Evolutionary conservation across 2,797 vertebrate genomes (phyloP), one percentile per base, ranked within the genome.

Genomic region (Amazona ochrocephala): DNA sequence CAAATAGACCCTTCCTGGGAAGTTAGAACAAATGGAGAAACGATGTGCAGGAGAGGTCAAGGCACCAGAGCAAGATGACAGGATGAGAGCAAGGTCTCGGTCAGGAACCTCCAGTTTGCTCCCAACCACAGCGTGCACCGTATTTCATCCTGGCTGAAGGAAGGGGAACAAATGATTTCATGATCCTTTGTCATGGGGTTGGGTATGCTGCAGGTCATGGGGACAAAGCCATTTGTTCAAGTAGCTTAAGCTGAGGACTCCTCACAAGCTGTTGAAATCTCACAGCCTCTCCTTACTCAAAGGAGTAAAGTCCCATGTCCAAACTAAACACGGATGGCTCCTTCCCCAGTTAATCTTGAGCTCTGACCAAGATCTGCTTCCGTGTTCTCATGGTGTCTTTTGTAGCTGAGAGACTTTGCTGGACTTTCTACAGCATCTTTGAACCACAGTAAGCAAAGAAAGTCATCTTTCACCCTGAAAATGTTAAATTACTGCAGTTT

Each of bases 231-330:
- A 75, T 90, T 96, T 87, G 75, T 93, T 93, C 85, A 30, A 90
- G 94, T 54, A 84, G 88, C 91, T 77, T 89, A 42, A 85, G n/a
- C 54, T 47, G 77, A 94, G 74, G 77, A 58, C 81, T 95, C 86
- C 93, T 96, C 68, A 94, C 83, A 96, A 95, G 93, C 90, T 94
- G 90, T 45, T 81, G 83, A 92, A 96, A 85, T 94, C 77, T 75
- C 95, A 76, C 7, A 1, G 47, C 66, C 61, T 87, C 79, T 91
- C 41, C 56, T 84, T 94, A 91, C 85, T 96, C 87, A 93, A 65
- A 93, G 81, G 75, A 96, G 78, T 67, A 1, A 87, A 75, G 64
- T 64, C 42, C 81, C 89, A 65, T 50, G 23, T 97, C 96, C 95
- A 96, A 93, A 72, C 62, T n/a, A 89, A 96, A 93, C 94, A 91